phyloP scores from a whole-genome alignment of 2,797 vertebrate genomes.

The Halcyon leucocephala region DNA sequence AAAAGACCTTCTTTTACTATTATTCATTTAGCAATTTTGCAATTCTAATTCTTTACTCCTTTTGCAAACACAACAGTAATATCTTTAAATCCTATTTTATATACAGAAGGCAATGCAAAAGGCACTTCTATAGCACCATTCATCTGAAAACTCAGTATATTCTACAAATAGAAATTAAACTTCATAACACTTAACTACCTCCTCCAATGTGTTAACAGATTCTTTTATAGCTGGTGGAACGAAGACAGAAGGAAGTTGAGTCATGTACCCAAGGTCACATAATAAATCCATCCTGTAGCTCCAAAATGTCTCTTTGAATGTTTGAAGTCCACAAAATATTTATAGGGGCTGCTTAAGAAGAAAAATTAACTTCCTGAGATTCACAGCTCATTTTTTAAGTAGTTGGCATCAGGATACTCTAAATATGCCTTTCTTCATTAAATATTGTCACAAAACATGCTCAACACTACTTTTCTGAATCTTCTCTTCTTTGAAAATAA shows the following conservation, averaged over 20 bases:
- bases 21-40: background rate
- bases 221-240: constrained; percentile 17
- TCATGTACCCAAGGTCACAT: background rate
- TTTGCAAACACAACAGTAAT: background rate
- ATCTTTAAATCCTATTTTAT: background rate
- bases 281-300: background rate
- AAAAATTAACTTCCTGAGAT: background rate
- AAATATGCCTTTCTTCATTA: background rate
- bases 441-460: background rate
- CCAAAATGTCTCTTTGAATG: background rate
- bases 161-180: constrained; percentile 4
- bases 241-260: background rate
- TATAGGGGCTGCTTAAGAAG: background rate
- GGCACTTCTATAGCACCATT: background rate
- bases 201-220: constrained; percentile 2
- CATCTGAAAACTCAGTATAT: background rate
- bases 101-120: background rate
- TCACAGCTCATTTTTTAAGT: background rate
- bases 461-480: background rate
- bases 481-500: background rate
- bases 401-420: background rate
- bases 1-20: background rate
- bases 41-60: background rate
- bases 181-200: background rate
- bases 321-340: constrained; percentile 11